These are phyloP conservation scores for Batillaria attramentaria DNA, from an alignment of 1,140 invertebrate genomes.

Conservation along the genomic window DNA sequence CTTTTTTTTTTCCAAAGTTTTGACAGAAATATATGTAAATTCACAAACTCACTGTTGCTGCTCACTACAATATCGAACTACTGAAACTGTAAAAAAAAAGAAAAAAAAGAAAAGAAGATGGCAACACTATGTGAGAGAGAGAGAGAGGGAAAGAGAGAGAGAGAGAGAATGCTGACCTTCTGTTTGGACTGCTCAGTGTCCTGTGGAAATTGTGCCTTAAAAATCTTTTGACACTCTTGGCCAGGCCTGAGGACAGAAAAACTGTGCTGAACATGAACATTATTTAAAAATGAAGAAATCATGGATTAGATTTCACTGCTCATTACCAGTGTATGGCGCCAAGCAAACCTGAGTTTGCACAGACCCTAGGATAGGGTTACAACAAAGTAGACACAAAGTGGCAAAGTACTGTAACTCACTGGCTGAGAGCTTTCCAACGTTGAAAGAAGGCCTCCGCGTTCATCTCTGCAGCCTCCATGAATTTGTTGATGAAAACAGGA, in stretches of 20 bases:
- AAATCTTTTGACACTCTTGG: conserved; percentile 98
- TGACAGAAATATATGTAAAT: too few relatives aligned
- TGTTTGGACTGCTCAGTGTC: conserved; percentile 88
- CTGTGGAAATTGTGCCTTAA: conserved; percentile 92
- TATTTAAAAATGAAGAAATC: not conserved
- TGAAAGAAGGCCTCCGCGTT: conserved; percentile 98
- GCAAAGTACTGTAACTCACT: conserved; percentile 76
- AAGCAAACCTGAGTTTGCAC: not conserved
- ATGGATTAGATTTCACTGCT: not conserved
- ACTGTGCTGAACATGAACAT: not conserved
- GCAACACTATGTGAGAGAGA: too few relatives aligned
- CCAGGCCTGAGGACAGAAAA: conserved; percentile 75
- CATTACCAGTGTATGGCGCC: not conserved
- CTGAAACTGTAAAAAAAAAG: too few relatives aligned
- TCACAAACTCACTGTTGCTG: too few relatives aligned
- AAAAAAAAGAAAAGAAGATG: too few relatives aligned
- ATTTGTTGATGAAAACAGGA: conserved; percentile 97
- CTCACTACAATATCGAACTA: too few relatives aligned
- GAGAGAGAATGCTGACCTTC: too few relatives aligned
- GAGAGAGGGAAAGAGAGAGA: too few relatives aligned
- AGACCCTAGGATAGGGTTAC: not conserved
- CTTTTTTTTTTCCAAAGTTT: too few relatives aligned
- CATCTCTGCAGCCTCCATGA: conserved; percentile 98
- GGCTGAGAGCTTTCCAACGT: conserved; percentile 98
- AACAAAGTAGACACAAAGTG: not conserved